These are phyloP conservation scores for Dasysyrphus albostriatus DNA, from an alignment of 2,888 invertebrate species.

Conservation along the genomic window DNA sequence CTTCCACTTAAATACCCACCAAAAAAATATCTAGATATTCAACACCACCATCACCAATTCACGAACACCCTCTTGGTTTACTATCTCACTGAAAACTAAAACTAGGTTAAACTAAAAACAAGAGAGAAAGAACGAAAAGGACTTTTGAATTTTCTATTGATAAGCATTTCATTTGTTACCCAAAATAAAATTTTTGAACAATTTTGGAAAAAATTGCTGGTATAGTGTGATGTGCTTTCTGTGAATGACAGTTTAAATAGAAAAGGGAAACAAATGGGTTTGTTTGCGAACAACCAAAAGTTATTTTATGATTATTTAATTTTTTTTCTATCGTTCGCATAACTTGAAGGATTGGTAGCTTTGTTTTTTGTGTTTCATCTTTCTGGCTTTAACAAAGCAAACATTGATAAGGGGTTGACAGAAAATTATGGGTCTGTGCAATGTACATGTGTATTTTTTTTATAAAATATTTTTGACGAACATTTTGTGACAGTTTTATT, in stretches of 20 bases:
- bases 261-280: conserved; percentile 31
- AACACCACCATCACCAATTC: not conserved
- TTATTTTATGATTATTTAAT: conserved; percentile 7
- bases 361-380: conserved; percentile 22
- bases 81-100: not conserved
- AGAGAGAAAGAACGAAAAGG: not conserved
- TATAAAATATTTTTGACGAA: conserved; percentile 10
- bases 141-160: conserved; percentile 13
- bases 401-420: conserved; percentile 47
- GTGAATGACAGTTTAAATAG: conserved; percentile 41
- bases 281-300: conserved; percentile 28
- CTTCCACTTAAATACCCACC: not conserved
- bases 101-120: conserved; percentile 17
- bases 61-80: not conserved
- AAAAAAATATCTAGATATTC: not conserved
- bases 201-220: conserved; percentile 10
- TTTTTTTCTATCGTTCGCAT: not conserved
- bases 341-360: conserved; percentile 22
- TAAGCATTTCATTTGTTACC: conserved; percentile 1
- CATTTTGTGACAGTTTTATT: conserved; percentile 21
- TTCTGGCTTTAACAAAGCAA: not conserved
- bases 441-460: not conserved
- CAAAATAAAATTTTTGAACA: conserved; percentile 10
- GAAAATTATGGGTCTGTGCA: conserved; percentile 1
- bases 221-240: not conserved